Base-by-base conservation (phyloP, 2,113 vertebrate genomes). In the Colinus virginianus region DNA sequence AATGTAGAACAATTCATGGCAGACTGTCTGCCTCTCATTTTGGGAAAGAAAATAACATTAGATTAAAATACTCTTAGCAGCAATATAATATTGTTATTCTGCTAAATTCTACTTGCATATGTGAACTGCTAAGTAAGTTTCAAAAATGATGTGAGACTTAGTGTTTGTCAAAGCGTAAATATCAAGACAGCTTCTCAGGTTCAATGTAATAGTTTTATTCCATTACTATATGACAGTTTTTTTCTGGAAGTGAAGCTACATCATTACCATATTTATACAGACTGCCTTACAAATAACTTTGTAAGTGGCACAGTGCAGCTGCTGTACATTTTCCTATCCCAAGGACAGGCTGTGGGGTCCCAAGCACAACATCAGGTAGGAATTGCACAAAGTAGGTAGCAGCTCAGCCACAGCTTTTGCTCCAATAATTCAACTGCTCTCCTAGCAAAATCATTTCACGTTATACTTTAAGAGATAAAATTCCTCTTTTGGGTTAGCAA, bases 1-100 rank as follows among this genome's bases (percentile, higher is more conserved):
- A 85, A 74, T 1, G 19, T 6, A 0, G 68, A 80, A 71, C 0
- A 2, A 55, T 77, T 43, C 1, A 6, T 67, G 34, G 28, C 82
- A 95, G 90, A 94, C 68, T 61, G 82, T 8, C 61, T 83, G 58
- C 64, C 56, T 94, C 77, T 71, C 43, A 81, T 58, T 30, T 69
- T 72, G 56, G 6, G 62, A 71, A 67, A 74, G 30, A 62, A 67
- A 62, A 9, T 15, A 86, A 56, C 84, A 36, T 36, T 11, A 61
- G 21, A 75, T 15, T 42, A 62, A 93, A 90, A 13, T 6, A 6
- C 21, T 86, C 75, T 66, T 55, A 92, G 68, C 14, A 89, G 46
- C 9, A 66, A 59, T 14, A 45, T 15, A 59, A 72, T 11, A 67
- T 23, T 36, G 7, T 61, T 81, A 49, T 28, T 51, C 36, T 10